These are phyloP conservation scores for Heliornis fulica DNA, from an alignment of 2,113 vertebrate genomes.

Conservation along the genomic window DNA sequence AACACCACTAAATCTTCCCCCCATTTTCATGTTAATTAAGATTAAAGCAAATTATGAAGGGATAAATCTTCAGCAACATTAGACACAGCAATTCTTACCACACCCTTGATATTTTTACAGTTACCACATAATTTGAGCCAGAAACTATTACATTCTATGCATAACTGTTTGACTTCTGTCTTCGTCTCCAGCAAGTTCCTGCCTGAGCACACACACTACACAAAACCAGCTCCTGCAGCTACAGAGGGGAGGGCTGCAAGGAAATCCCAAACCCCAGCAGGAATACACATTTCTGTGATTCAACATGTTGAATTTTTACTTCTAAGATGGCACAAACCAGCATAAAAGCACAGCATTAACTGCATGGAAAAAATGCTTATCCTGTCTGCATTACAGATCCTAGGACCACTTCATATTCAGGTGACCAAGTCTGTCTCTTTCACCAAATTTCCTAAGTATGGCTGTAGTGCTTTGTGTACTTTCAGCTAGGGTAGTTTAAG, in stretches of 20 bases:
- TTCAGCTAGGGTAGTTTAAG: not conserved
- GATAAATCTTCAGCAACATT: not conserved
- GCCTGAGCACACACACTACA: not conserved
- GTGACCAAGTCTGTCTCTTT: not conserved
- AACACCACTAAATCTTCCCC: not conserved
- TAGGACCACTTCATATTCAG: not conserved
- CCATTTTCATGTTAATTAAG: not conserved
- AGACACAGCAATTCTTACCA: not conserved
- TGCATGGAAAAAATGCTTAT: not conserved
- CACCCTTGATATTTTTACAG: slow-evolving; percentile 1
- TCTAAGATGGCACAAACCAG: not conserved
- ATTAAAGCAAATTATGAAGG: not conserved
- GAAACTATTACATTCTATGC: not conserved
- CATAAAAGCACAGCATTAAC: not conserved
- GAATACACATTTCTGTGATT: slow-evolving; percentile 15
- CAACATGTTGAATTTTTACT: not conserved
- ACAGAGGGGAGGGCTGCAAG: not conserved
- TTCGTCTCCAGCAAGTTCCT: slow-evolving; percentile 1
- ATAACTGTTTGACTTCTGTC: not conserved
- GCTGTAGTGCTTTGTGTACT: not conserved
- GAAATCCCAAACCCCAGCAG: slow-evolving; percentile 45
- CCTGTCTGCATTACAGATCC: not conserved
- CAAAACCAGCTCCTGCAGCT: not conserved
- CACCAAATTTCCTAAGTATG: not conserved
- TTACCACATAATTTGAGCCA: slow-evolving; percentile 14